Percentiles rank a stretch among this genome's conserved stretches.
Conservation (phyloP, 1,140 invertebrate genomes). For the Drosophila quadrilineata region DNA sequence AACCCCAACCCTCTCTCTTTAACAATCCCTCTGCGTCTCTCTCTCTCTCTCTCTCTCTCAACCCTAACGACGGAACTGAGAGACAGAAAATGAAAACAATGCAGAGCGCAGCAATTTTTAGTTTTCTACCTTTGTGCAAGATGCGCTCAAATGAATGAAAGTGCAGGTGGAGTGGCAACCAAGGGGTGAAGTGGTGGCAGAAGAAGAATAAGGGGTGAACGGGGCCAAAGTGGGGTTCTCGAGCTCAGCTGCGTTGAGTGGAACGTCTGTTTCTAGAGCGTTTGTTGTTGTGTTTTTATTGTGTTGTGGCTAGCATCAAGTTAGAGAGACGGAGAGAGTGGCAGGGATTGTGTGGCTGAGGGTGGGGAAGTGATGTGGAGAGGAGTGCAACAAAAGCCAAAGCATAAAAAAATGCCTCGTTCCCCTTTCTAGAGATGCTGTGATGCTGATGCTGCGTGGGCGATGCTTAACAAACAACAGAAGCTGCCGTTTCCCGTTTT, state of each 20-base stretch:
- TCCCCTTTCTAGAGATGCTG: slow-evolving; percentile 24
- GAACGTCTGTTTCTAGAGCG: slow-evolving; percentile 74
- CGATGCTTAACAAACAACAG: slow-evolving; percentile 77
- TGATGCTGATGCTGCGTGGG: slow-evolving; percentile 60
- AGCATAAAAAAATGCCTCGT: slow-evolving; percentile 66
- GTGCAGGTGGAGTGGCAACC: slow-evolving; percentile 10
- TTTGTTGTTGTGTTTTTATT: slow-evolving; percentile 44
- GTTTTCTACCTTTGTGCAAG: slow-evolving; percentile 70
- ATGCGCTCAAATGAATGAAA: slow-evolving; percentile 42
- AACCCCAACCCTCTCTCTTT: too few relatives aligned
- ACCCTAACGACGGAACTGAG: slow-evolving; percentile 33
- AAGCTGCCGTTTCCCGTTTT: slow-evolving; percentile 77
- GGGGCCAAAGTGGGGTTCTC: not conserved
- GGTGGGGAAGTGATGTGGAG: too few relatives aligned
- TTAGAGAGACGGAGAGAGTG: not conserved
- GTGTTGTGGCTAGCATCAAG: slow-evolving; percentile 19
- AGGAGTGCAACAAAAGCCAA: slow-evolving; percentile 46
- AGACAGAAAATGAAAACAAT: slow-evolving; percentile 71
- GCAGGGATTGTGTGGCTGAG: slow-evolving; percentile 21
- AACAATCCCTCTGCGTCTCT: too few relatives aligned
- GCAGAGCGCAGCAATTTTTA: slow-evolving; percentile 68
- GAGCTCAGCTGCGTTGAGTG: slow-evolving; percentile 70
- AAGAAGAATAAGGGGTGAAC: not conserved
- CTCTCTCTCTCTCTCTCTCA: too few relatives aligned
- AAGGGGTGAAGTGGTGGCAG: not conserved